phyloP scores from a whole-genome alignment of 2,113 vertebrate species.

The Solea senegalensis region DNA sequence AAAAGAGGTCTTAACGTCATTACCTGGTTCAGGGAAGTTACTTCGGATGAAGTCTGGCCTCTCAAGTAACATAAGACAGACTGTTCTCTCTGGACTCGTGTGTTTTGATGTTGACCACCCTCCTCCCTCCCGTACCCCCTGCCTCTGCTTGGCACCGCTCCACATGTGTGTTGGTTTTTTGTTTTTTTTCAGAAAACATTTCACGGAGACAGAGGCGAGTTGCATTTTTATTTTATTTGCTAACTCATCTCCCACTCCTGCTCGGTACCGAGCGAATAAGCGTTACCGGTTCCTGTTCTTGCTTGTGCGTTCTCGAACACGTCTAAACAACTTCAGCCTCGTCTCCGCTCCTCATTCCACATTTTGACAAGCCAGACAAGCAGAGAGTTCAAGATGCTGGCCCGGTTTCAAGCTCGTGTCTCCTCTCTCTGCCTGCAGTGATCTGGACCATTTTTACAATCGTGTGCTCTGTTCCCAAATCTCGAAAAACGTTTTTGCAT shows the following conservation, averaged over 20 bases:
- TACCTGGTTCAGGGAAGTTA: conserved; percentile 19
- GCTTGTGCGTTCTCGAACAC: conserved; percentile 40
- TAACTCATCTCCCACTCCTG: conserved; percentile 16
- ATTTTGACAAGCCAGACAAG: conserved; percentile 43
- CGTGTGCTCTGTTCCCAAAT: not conserved
- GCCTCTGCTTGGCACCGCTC: conserved; percentile 24
- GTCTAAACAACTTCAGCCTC: conserved; percentile 45
- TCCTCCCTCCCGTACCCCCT: conserved; percentile 9
- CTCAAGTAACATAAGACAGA: conserved; percentile 19
- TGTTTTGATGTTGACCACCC: conserved; percentile 33
- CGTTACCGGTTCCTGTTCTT: conserved; percentile 34
- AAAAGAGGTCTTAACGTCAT: conserved; percentile 5
- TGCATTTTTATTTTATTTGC: conserved; percentile 5
- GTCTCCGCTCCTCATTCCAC: conserved; percentile 39
- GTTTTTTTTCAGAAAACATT: conserved; percentile 26
- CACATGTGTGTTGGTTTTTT: conserved; percentile 32
- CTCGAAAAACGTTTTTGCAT: not conserved
- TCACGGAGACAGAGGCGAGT: conserved; percentile 33
- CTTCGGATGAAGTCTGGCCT: conserved; percentile 15
- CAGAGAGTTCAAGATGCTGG: conserved; percentile 38
- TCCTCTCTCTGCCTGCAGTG: conserved; percentile 22
- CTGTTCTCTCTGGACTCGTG: conserved; percentile 28
- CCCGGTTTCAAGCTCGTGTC: conserved; percentile 22
- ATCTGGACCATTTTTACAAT: conserved; percentile 31
- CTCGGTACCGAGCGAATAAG: conserved; percentile 20